Conservation (phyloP, 2,888 invertebrate genomes). For the Diadromus collaris region DNA sequence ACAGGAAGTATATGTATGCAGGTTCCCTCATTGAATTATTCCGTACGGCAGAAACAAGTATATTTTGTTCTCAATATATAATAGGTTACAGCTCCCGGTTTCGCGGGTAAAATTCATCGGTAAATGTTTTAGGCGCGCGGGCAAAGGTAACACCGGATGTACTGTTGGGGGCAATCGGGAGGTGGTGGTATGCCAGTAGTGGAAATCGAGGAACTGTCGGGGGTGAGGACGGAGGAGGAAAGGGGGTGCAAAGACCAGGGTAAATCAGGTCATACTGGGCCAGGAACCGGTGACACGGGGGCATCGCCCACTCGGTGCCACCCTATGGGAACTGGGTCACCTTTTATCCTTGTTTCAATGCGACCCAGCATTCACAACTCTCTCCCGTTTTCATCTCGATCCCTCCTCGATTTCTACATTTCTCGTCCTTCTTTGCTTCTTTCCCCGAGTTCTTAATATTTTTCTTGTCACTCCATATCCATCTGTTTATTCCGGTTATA, state of each 20-base stretch:
- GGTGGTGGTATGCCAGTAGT: constrained; percentile 11
- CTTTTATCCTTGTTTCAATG: constrained; percentile 69
- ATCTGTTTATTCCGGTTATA: constrained; percentile 24
- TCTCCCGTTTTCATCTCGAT: constrained; percentile 32
- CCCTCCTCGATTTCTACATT: constrained; percentile 30
- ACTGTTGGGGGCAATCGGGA: constrained; percentile 17
- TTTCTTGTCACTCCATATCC: constrained; percentile 27
- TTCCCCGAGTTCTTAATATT: constrained; percentile 13
- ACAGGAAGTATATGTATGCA: too few relatives aligned
- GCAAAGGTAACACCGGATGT: constrained; percentile 41
- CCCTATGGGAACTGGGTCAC: constrained; percentile 72
- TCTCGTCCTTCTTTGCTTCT: constrained; percentile 30
- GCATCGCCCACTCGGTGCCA: constrained; percentile 67
- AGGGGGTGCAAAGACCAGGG: constrained; percentile 65
- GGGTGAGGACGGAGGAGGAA: constrained; percentile 16
- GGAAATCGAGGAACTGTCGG: constrained; percentile 34
- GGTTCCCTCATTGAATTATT: too few relatives aligned
- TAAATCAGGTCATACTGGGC: constrained; percentile 75
- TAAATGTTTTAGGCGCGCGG: constrained; percentile 31
- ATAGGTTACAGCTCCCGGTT: constrained; percentile 1
- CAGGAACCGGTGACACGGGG: constrained; percentile 71
- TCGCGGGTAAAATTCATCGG: constrained; percentile 35
- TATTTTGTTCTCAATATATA: too few relatives aligned
- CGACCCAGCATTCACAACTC: constrained; percentile 32
- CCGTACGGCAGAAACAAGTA: too few relatives aligned